Percentiles rank a stretch among this genome's conserved stretches.
These are phyloP conservation scores for Centruroides sculpturatus DNA, from an alignment of 1,140 invertebrate species.

Conservation along the genomic window DNA sequence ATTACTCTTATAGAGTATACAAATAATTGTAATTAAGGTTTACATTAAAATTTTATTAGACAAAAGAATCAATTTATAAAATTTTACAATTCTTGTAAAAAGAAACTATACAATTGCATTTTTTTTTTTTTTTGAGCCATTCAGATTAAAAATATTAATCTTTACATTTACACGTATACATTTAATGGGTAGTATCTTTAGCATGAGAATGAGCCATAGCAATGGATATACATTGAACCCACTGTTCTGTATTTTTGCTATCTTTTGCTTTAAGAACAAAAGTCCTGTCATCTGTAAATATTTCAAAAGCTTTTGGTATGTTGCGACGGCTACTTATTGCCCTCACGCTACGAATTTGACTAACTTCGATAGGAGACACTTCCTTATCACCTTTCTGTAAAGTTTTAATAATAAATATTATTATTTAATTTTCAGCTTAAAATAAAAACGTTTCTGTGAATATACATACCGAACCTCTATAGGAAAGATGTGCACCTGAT, in stretches of 20 bases:
- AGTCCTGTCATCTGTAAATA: slow-evolving; percentile 82
- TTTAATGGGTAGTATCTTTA: slow-evolving; percentile 31
- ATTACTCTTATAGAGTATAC: too few relatives aligned
- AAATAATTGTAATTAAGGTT: too few relatives aligned
- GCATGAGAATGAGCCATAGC: slow-evolving; percentile 68
- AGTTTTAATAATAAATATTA: too few relatives aligned
- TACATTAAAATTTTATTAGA: too few relatives aligned
- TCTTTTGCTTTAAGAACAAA: slow-evolving; percentile 85
- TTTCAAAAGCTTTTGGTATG: slow-evolving; percentile 90
- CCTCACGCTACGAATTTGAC: slow-evolving; percentile 82
- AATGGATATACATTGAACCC: slow-evolving; percentile 79
- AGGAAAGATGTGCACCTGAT: slow-evolving; percentile 75
- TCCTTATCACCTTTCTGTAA: slow-evolving; percentile 28
- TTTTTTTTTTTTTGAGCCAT: too few relatives aligned
- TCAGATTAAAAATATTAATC: too few relatives aligned
- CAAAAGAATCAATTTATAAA: too few relatives aligned
- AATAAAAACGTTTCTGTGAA: slow-evolving; percentile 1
- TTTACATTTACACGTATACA: too few relatives aligned
- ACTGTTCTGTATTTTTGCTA: slow-evolving; percentile 85
- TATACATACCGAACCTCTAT: slow-evolving; percentile 58
- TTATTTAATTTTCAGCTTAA: not conserved
- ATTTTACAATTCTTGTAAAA: too few relatives aligned
- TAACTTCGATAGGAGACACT: slow-evolving; percentile 53
- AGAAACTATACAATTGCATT: too few relatives aligned
- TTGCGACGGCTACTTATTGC: slow-evolving; percentile 57